Evolutionary conservation across 2,113 vertebrate genomes (phyloP), one percentile per base, ranked within the genome.

Genomic region (Heterochromis multidens): DNA sequence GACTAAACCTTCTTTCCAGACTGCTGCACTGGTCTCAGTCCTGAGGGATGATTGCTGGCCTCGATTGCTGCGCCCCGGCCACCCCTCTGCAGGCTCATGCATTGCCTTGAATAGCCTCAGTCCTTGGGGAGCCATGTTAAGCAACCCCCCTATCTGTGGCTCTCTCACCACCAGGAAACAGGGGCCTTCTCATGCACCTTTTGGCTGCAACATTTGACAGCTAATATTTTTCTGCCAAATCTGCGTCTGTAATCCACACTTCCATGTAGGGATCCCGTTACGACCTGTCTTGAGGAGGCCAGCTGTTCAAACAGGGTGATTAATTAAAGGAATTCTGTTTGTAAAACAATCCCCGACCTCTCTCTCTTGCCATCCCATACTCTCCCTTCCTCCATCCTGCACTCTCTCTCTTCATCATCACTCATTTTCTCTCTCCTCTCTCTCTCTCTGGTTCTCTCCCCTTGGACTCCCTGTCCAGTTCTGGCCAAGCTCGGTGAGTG

Each of bases 261-360:
- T 96, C 95, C 93, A 95, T 54, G 87, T 90, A 89, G 93, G 93
- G 96, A 96, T 96, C 95, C 93, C 92, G 65, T 96, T 96, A 96
- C 96, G 92, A 92, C 93, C 95, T 93, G 93, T 95, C 95, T 96
- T 94, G 95, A 95, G 57, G 86, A 94, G 95, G 94, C 97, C 97
- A 99, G 98, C 98, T 98, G 98, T 99, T 99, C 96, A 98, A 99
- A 99, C 97, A 98, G 91, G 92, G 95, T 98, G 97, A 99, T 98
- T 99, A 99, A 98, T 98, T 98, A 97, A 98, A 97, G 97, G 96
- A 97, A 97, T 97, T 98, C 97, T 97, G 96, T 96, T 97, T 98
- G 97, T 97, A 98, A 98, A 97, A 97, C 96, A 97, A 97, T 97
- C 95, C 96, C 93, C 80, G 80, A 92, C 95, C 96, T 82, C 81